A percentile compares a stretch with the other conserved stretches of the same genome.
These are phyloP conservation scores for Andricus curvator DNA, from an alignment of 2,888 invertebrate genomes.

Conservation along the genomic window DNA sequence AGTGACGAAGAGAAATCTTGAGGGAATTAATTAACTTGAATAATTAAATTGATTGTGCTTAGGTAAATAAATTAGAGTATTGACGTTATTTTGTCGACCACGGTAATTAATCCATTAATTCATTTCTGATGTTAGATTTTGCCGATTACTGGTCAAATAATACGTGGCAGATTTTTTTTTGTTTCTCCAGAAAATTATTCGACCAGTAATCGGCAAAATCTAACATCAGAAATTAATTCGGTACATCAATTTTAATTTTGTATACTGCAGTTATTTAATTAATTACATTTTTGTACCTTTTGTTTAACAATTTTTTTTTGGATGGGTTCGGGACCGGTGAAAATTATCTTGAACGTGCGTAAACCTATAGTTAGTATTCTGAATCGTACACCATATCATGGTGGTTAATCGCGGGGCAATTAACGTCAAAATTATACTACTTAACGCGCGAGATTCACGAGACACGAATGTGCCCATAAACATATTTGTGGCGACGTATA, in stretches of 20 bases:
- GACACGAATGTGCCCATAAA: slow-evolving; percentile 20
- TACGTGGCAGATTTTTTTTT: no score
- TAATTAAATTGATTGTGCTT: background rate
- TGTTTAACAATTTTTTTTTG: background rate
- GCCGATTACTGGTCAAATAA: no score
- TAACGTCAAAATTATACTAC: slow-evolving; percentile 55
- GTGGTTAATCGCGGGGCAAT: slow-evolving; percentile 55
- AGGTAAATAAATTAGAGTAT: no score
- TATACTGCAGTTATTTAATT: background rate
- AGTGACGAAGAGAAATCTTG: background rate
- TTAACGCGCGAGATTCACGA: slow-evolving; percentile 45
- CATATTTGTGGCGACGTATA: background rate
- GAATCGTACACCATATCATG: slow-evolving; percentile 3
- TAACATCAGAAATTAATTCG: no score
- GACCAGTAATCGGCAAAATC: no score
- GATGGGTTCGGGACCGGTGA: background rate
- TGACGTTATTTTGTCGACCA: no score
- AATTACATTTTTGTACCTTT: background rate
- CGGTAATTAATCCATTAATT: no score
- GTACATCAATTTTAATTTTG: background rate
- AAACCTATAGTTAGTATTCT: slow-evolving; percentile 1
- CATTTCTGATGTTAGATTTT: no score
- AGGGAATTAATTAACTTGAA: background rate
- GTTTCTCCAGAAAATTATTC: no score
- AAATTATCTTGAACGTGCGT: slow-evolving; percentile 20